Evolutionary conservation across 2,888 invertebrate species (phyloP).

Genomic region (Kryphioiulus occultus): DNA sequence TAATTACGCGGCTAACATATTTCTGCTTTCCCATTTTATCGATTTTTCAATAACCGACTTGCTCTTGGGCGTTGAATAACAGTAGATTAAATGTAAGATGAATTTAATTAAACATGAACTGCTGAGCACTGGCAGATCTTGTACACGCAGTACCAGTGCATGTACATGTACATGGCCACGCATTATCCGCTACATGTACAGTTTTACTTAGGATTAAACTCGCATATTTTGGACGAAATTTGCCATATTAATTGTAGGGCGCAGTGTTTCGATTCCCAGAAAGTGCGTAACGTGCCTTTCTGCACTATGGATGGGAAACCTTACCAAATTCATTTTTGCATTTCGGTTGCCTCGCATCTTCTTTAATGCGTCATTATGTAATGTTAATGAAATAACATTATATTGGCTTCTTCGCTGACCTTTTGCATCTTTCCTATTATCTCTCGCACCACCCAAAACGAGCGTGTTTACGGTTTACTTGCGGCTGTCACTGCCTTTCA

Average conservation of each 20-base stretch:
- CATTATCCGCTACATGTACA: no score
- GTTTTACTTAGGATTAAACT: no score
- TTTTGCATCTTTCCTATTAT: slow-evolving; percentile 9
- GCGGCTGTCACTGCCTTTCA: slow-evolving; percentile 24
- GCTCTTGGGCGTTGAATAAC: background rate
- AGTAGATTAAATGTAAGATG: background rate
- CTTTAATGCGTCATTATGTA: background rate
- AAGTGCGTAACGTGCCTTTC: no score
- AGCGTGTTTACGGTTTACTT: slow-evolving; percentile 31
- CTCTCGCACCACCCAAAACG: background rate
- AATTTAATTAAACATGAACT: slow-evolving; percentile 28
- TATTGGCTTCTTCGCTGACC: background rate
- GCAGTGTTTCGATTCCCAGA: no score
- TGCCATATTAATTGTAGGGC: no score
- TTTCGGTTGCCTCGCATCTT: background rate
- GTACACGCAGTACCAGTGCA: no score
- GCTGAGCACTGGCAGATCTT: background rate
- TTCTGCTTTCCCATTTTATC: slow-evolving; percentile 11
- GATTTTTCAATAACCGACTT: background rate
- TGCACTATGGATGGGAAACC: background rate
- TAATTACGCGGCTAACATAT: slow-evolving; percentile 19
- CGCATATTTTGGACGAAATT: no score
- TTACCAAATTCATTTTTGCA: background rate
- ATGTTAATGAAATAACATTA: slow-evolving; percentile 30
- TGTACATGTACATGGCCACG: no score